Evolutionary conservation across 2,113 vertebrate genomes (phyloP), one percentile per base, ranked within the genome.

Genomic region (Cricetomys ansorgei): DNA sequence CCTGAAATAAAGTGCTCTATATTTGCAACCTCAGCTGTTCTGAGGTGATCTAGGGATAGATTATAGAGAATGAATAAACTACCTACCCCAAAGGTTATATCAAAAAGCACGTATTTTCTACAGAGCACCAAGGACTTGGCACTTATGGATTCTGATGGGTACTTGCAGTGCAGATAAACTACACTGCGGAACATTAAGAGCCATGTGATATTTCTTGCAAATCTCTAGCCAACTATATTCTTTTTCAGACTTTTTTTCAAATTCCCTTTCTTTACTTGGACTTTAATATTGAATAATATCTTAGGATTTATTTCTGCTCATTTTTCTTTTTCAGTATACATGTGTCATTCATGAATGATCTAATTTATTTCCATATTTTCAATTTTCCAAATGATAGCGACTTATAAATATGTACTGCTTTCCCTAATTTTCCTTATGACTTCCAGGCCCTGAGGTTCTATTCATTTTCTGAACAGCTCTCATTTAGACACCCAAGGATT

Each of bases 21-120:
- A 88, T 96, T 94, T 97, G 97, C 94, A 95, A 85, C 59, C 89
- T 96, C 95, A 97, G 94, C 96, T 81, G 34, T 92, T 96, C 57
- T 94, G 23, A 62, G 76, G 59, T 84, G 87, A 88, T 85, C 84
- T 55, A 86, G 43, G 70, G 80, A 94, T 93, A 96, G 77, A 94
- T 97, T 94, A 94, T 95, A 40, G 67, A 88, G 84, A 92, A 94
- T 77, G 84, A 70, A 95, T 94, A 97, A 97, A 96, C 79, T 65
- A 23, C 79, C 93, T 69, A 94, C 57, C 84, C 87, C 95, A 93
- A 94, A 96, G 95, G 92, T 94, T 94, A 57, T 88, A 96, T 92
- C 69, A 90, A 84, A 94, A 92, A 86, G 55, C 67, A 48, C 67
- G 37, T 88, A 95, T 96, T 95, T 97, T 97, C 69, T 94, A 59